Evolutionary conservation across 2,888 invertebrate species (phyloP), one percentile per base, ranked within the genome.

Genomic region (Lepidocyrtinus sp.): DNA sequence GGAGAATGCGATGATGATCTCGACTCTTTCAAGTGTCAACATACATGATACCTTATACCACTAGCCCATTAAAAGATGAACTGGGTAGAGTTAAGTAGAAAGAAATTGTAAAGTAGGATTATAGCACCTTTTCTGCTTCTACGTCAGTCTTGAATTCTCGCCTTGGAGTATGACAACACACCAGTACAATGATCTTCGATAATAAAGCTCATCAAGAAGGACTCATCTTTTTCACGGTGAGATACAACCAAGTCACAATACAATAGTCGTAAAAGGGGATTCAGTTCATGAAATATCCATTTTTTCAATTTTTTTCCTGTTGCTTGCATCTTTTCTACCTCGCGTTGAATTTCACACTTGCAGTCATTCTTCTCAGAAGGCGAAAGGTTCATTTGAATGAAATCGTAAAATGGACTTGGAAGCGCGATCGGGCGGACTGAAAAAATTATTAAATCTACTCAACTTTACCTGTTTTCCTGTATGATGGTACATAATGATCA

Each of bases 121-220:
- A 74, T 74, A 65, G 67, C 74, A 74, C 67, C 59, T 74, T 74
- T 65, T 64, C 50, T n/a, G n/a, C 12, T 19, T 19, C n/a, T 36
- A 25, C 21, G 22, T 65, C 36, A 3, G n/a, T n/a, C n/a, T n/a
- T n/a, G n/a, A n/a, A n/a, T 65, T n/a, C 25, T 25, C 36, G 1
- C 9, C 64, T 12, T 7, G 3, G 24, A 12, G 21, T 12, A 65
- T 26, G 17, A 65, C 36, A 17, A 65, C n/a, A n/a, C 50, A 69
- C 50, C 15, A 65, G 3, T 17, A 36, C 26, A 45, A 69, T 3
- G 17, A 15, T 3, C 55, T 55, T 3, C 55, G 15, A 55, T 55
- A 7, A 62, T 62, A 15, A 62, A 12, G 21, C 22, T 62, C 62
- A 62, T 62, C 22, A 36, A 36, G 36, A 36, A 7, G 36, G 12